Evolutionary conservation across 37 sponge, comb jelly and placozoan species (phyloP).

Genomic region (Agelas oroides): DNA sequence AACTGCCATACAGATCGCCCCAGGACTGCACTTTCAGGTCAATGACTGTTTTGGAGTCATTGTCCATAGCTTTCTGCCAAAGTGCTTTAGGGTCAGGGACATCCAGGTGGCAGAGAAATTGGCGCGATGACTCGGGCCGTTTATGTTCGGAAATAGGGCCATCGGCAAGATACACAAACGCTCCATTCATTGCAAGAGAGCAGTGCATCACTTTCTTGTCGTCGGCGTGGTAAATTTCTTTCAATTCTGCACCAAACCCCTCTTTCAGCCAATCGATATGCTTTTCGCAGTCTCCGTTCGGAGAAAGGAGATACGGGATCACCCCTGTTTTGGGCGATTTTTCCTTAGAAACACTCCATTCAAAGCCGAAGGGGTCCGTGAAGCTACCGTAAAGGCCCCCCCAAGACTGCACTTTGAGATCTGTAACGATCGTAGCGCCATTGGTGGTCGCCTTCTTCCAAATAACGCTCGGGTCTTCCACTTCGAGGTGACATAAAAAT

Average conservation of each 20-base stretch:
- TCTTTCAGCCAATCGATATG: constrained; percentile 50
- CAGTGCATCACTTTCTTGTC: constrained; percentile 36
- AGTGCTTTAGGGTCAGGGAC: constrained; percentile 7
- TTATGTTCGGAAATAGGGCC: background rate
- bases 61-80: constrained; percentile 50
- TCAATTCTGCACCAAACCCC: constrained; percentile 28
- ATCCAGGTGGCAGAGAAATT: constrained; percentile 40
- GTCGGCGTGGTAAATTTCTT: constrained; percentile 31
- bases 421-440: constrained; percentile 31
- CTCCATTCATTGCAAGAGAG: constrained; percentile 43
- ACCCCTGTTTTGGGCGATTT: constrained; percentile 37
- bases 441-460: constrained; percentile 68
- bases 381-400: constrained; percentile 47
- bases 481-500: constrained; percentile 39
- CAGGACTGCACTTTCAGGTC: constrained; percentile 66
- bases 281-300: constrained; percentile 34
- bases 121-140: background rate
- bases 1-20: constrained; percentile 57
- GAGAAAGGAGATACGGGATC: constrained; percentile 44
- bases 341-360: constrained; percentile 40
- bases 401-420: constrained; percentile 60
- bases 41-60: constrained; percentile 39
- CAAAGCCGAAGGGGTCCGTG: constrained; percentile 62
- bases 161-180: constrained; percentile 31
- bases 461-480: constrained; percentile 21